Conservation (phyloP, 2,888 invertebrate genomes). For the Copidosoma aretas region DNA sequence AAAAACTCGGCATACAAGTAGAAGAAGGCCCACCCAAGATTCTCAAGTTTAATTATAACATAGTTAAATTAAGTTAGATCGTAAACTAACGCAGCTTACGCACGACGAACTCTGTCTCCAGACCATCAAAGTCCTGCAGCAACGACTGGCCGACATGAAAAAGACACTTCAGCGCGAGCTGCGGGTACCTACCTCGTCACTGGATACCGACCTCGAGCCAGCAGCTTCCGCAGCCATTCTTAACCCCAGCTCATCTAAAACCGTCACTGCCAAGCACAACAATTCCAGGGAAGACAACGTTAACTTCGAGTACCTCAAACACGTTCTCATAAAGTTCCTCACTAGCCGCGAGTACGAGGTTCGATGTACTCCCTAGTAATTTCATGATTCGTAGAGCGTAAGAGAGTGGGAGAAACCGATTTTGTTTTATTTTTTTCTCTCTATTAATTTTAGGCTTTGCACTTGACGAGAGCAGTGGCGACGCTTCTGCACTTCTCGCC, state of each 20-base stretch:
- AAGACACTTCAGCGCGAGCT: slow-evolving; percentile 90
- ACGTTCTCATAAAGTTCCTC: slow-evolving; percentile 91
- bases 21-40: too few relatives aligned
- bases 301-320: slow-evolving; percentile 87
- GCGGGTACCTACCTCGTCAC: slow-evolving; percentile 64
- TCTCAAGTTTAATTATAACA: too few relatives aligned
- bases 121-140: slow-evolving; percentile 88
- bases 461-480: slow-evolving; percentile 86
- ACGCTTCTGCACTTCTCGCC: slow-evolving; percentile 81
- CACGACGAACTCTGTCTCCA: slow-evolving; percentile 58
- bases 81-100: too few relatives aligned
- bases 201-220: slow-evolving; percentile 67
- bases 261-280: slow-evolving; percentile 60
- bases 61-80: too few relatives aligned
- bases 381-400: background rate
- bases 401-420: background rate
- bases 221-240: slow-evolving; percentile 69
- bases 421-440: background rate
- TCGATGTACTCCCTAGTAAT: slow-evolving; percentile 1
- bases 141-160: slow-evolving; percentile 87
- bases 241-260: slow-evolving; percentile 68
- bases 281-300: slow-evolving; percentile 69
- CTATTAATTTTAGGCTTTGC: slow-evolving; percentile 79
- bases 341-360: slow-evolving; percentile 82
- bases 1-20: too few relatives aligned